Percentiles rank a stretch among this genome's conserved stretches.
Evolutionary conservation across 2,888 invertebrate genomes (phyloP).

Genomic region (Octodonta nipae): DNA sequence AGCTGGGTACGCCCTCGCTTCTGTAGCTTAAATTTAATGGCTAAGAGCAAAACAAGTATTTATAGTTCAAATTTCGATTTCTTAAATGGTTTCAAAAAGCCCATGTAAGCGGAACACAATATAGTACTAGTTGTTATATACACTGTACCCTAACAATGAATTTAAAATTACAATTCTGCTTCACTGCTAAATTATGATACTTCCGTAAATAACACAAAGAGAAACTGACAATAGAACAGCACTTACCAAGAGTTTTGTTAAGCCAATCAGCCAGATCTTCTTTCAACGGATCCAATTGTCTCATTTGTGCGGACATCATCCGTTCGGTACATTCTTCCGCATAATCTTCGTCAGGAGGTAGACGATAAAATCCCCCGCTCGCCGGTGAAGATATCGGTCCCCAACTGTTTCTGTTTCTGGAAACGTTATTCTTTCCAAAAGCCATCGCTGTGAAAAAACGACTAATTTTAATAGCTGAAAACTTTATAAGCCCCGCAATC

Average conservation of each 20-base stretch:
- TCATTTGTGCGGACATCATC: constrained; percentile 61
- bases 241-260: constrained; percentile 69
- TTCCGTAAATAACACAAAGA: too few species aligned
- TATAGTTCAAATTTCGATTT: too few species aligned
- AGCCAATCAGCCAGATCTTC: constrained; percentile 84
- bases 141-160: too few species aligned
- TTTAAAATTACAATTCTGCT: too few species aligned
- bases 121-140: too few species aligned
- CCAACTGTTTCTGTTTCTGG: constrained; percentile 42
- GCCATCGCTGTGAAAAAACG: too few species aligned
- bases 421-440: constrained; percentile 17
- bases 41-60: too few species aligned
- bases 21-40: too few species aligned
- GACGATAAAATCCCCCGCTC: constrained; percentile 23
- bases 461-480: neutral
- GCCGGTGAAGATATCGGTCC: constrained; percentile 44
- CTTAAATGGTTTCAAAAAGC: too few species aligned
- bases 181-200: too few species aligned
- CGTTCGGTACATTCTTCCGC: constrained; percentile 50
- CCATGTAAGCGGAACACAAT: too few species aligned
- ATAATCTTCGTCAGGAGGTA: constrained; percentile 27
- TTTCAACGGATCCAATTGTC: constrained; percentile 67
- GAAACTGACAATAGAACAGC: neutral
- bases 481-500: neutral
- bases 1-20: too few species aligned